A percentile compares a stretch with the other conserved stretches of the same genome.
phyloP scores from a whole-genome alignment of 1,140 invertebrate species.

The Bombus cullumanus region DNA sequence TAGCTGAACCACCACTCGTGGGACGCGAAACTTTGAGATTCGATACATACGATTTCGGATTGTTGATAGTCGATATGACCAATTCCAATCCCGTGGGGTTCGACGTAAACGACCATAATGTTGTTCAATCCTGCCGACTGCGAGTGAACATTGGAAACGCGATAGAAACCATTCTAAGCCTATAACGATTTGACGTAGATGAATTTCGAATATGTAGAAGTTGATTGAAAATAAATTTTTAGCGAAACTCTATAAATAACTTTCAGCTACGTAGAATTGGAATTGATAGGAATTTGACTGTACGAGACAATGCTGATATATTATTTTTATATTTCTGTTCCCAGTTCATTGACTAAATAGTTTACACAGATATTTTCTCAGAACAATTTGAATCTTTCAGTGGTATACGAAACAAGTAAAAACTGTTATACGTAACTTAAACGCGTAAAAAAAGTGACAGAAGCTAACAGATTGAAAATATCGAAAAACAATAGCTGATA shows the following conservation, averaged over 20 bases:
- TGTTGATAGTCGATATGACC: conserved; percentile 11
- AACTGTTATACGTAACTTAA: no score
- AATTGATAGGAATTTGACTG: not conserved
- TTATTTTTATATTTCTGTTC: no score
- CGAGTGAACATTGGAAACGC: not conserved
- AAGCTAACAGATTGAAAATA: not conserved
- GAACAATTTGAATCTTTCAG: no score
- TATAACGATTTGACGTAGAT: not conserved
- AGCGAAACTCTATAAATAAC: not conserved
- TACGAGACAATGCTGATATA: no score
- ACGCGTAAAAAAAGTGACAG: accelerated
- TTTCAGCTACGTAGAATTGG: not conserved
- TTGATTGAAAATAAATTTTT: not conserved
- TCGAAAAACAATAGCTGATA: not conserved
- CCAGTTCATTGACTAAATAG: not conserved
- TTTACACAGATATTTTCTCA: not conserved
- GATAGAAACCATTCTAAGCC: not conserved
- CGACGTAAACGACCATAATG: not conserved
- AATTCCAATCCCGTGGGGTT: not conserved
- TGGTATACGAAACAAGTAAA: no score
- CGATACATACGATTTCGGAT: conserved; percentile 6
- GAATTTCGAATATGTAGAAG: not conserved
- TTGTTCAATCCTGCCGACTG: not conserved
- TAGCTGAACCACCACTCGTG: not conserved
- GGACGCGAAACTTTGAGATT: not conserved